phyloP scores from a whole-genome alignment of 2,797 vertebrate species.

The Eidolon dupreanum region DNA sequence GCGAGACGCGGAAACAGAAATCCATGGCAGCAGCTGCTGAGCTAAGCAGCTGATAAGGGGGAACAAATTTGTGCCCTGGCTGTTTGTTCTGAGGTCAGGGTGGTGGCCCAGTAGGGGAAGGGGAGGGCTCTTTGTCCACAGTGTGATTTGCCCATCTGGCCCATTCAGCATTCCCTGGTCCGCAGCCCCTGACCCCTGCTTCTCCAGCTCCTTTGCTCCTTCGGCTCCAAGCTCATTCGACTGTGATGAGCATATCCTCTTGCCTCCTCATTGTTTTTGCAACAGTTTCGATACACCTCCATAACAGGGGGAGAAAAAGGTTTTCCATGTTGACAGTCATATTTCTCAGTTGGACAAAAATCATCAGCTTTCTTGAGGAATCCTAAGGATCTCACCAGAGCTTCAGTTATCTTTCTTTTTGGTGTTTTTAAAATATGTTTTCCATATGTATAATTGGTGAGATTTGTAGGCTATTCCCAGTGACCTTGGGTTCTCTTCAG shows the following conservation, averaged over 20 bases:
- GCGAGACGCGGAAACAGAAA: constrained; percentile 28
- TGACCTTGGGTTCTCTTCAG: background rate
- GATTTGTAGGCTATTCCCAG: background rate
- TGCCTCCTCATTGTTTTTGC: constrained; percentile 57
- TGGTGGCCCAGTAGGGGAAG: background rate
- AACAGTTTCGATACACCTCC: background rate
- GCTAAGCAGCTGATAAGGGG: constrained; percentile 62
- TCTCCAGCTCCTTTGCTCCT: constrained; percentile 1
- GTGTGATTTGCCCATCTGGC: constrained; percentile 45
- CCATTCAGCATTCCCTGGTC: background rate
- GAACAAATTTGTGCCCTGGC: constrained; percentile 56
- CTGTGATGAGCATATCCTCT: constrained; percentile 34
- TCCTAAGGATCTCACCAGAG: background rate
- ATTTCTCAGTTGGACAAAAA: background rate
- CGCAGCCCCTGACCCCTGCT: constrained; percentile 23
- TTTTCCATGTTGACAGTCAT: background rate
- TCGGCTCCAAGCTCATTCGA: background rate
- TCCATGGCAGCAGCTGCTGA: constrained; percentile 46
- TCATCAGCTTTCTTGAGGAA: background rate
- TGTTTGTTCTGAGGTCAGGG: constrained; percentile 67
- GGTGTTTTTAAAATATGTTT: background rate
- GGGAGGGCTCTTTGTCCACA: background rate
- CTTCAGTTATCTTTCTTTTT: background rate
- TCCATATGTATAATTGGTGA: background rate
- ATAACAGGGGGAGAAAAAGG: background rate